phyloP scores from a whole-genome alignment of 2,797 vertebrate species.

The Poeciliopsis presidionis region DNA sequence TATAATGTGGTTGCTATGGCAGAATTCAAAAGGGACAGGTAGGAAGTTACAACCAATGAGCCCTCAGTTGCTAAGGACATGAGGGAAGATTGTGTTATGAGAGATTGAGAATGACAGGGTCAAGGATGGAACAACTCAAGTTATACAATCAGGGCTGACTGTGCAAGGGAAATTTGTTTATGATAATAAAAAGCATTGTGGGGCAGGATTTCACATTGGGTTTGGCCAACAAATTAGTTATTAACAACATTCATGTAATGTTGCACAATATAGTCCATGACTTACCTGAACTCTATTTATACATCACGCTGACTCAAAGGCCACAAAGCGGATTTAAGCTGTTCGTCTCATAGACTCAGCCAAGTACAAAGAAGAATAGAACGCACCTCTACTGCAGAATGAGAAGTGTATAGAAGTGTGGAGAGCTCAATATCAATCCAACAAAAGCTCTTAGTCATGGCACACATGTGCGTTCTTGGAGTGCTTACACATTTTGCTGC shows the following conservation, averaged over 20 bases:
- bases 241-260: conserved; percentile 35
- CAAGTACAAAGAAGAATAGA: conserved; percentile 46
- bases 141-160: conserved; percentile 6
- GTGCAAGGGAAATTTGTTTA: not conserved
- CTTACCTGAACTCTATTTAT: conserved; percentile 62
- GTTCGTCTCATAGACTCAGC: conserved; percentile 44
- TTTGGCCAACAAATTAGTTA: conserved; percentile 24
- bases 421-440: conserved; percentile 28
- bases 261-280: conserved; percentile 34
- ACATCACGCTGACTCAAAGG: conserved; percentile 51
- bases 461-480: conserved; percentile 17
- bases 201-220: conserved; percentile 3
- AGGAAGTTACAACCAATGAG: conserved; percentile 68
- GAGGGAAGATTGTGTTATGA: conserved; percentile 53
- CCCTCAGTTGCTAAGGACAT: conserved; percentile 71
- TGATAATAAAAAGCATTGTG: not conserved
- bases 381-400: conserved; percentile 11
- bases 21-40: conserved; percentile 71
- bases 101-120: conserved; percentile 52
- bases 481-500: conserved; percentile 29
- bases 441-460: conserved; percentile 31
- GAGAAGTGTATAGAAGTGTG: conserved; percentile 26
- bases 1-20: conserved; percentile 71
- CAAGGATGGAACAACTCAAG: conserved; percentile 25
- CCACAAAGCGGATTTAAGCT: conserved; percentile 40